These are phyloP conservation scores for Rattus norvegicus DNA, from an alignment of 2,113 vertebrate genomes.

Conservation along the genomic window DNA sequence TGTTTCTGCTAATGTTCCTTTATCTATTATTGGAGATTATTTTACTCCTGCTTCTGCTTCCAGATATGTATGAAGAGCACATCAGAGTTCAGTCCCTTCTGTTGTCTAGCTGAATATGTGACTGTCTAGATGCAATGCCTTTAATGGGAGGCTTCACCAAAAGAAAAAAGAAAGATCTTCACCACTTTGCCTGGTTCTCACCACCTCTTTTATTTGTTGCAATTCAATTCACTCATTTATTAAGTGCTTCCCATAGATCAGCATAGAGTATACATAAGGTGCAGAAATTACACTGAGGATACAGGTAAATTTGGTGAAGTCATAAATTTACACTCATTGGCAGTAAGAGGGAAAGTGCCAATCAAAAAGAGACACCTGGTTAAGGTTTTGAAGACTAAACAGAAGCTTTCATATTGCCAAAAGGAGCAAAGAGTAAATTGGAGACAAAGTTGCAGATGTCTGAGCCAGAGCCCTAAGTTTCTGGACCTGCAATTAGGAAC, in stretches of 20 bases:
- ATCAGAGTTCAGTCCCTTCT: background rate
- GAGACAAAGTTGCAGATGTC: background rate
- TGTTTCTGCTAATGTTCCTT: conserved; percentile 4
- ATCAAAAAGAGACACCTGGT: background rate
- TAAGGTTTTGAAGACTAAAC: background rate
- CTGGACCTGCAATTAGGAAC: background rate
- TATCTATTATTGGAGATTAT: background rate
- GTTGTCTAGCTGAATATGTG: background rate
- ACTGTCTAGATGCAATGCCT: background rate
- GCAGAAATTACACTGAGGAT: background rate
- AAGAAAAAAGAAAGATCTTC: conserved; percentile 1
- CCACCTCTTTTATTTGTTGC: background rate
- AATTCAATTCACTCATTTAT: conserved; percentile 38
- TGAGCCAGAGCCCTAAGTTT: background rate
- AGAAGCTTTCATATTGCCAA: background rate
- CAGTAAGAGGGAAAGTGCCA: background rate
- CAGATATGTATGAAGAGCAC: background rate
- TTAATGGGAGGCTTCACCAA: background rate
- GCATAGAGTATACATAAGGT: background rate
- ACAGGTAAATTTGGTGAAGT: background rate
- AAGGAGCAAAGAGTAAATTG: background rate
- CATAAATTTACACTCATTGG: background rate
- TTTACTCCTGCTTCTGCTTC: conserved; percentile 46
- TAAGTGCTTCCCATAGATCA: background rate
- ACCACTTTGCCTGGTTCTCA: background rate